Conservation (phyloP, 2,888 invertebrate genomes). For the Beris chalybata region DNA sequence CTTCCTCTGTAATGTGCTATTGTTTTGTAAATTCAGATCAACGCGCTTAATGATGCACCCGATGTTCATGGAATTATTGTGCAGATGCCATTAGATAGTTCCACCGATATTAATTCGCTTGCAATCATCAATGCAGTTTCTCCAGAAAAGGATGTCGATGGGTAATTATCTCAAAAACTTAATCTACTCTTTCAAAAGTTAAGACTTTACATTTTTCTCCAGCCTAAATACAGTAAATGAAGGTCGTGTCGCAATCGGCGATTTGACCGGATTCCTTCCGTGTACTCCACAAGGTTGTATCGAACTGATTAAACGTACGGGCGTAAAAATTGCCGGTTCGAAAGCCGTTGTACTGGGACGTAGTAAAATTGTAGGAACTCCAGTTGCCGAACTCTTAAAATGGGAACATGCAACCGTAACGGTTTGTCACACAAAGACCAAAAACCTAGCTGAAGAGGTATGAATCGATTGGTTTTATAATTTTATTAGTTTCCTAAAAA, state of each 20-base stretch:
- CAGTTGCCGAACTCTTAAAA: conserved; percentile 88
- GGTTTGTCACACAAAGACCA: conserved; percentile 93
- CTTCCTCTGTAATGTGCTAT: no score
- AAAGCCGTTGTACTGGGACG: conserved; percentile 93
- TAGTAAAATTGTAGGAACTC: conserved; percentile 97
- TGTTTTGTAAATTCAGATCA: conserved; percentile 43
- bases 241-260: conserved; percentile 87
- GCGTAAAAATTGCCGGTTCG: conserved; percentile 76
- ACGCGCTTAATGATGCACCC: conserved; percentile 76
- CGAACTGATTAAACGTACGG: conserved; percentile 83
- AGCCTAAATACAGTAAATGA: conserved; percentile 91
- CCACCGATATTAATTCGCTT: conserved; percentile 80
- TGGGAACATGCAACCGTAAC: conserved; percentile 98
- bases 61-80: conserved; percentile 93
- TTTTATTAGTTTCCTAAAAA: background rate
- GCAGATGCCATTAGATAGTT: conserved; percentile 91
- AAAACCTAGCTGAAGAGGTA: conserved; percentile 72
- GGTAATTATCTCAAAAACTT: conserved; percentile 61
- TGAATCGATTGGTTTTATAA: conserved; percentile 4
- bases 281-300: conserved; percentile 97
- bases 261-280: conserved; percentile 86
- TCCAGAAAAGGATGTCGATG: conserved; percentile 93
- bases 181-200: no score
- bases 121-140: conserved; percentile 84
- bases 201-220: conserved; percentile 9